A percentile compares a stretch with the other conserved stretches of the same genome.
phyloP scores from a whole-genome alignment of 2,113 vertebrate genomes.

The Scolopax mira region DNA sequence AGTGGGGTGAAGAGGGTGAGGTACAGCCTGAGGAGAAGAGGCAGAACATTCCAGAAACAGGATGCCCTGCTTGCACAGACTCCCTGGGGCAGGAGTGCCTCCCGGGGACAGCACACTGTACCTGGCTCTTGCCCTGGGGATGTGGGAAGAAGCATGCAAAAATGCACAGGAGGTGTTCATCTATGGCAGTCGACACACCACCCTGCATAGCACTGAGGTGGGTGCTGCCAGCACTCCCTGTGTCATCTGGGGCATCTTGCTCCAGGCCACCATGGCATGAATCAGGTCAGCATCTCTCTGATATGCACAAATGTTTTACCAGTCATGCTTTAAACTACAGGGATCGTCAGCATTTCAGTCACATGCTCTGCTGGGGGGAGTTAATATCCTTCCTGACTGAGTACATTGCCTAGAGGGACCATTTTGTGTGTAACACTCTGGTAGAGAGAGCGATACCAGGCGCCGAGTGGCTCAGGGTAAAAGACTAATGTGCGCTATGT shows the following conservation, averaged over 20 bases:
- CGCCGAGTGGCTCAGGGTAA: accelerated
- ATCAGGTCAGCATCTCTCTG: accelerated
- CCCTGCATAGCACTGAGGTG: neutral
- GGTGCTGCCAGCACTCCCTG: accelerated
- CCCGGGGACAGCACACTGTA: accelerated
- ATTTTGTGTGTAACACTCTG: neutral
- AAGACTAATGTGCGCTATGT: neutral
- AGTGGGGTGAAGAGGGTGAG: neutral
- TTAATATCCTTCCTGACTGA: neutral
- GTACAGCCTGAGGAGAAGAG: neutral
- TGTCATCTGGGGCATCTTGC: accelerated
- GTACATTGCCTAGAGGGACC: slow-evolving; percentile 29
- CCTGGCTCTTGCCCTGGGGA: neutral
- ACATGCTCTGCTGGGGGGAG: neutral
- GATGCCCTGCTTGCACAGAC: neutral
- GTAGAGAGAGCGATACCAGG: neutral
- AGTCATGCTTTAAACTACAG: neutral
- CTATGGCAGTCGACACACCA: accelerated
- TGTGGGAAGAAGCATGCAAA: neutral
- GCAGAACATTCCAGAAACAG: accelerated
- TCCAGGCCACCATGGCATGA: accelerated
- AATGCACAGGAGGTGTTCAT: neutral
- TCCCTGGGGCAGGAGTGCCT: neutral
- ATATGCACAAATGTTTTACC: neutral
- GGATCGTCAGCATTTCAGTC: neutral